Base-by-base conservation (phyloP, 2,888 invertebrate species). In the Trissolcus brochymenae region DNA sequence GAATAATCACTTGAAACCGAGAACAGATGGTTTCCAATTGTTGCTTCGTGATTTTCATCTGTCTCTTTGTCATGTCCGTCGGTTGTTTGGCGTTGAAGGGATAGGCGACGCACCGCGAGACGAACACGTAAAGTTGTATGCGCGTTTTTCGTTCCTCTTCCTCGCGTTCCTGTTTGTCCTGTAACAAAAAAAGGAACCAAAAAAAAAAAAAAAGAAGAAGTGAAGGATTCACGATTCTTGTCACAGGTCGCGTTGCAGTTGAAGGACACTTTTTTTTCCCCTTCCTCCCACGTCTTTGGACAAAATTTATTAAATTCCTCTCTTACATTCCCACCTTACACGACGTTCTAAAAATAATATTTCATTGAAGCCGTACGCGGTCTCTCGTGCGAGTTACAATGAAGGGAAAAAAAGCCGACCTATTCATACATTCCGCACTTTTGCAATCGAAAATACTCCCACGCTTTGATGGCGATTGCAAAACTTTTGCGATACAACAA, bases 21-120 rank as follows among this genome's bases (percentile, higher is more conserved):
- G 95, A 95, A 88, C 95, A 95, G 85, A 98, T 96, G 50, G 96
- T 95, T 90, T 98, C 98, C 81, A 98, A 91, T 90, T 99, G 98
- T 89, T 97, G 96, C 88, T 97, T 97, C 67, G 96, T 97, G 64
- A 99, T 95, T 92, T 99, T 99, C 67, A 96, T 95, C 89, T 98
- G 98, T 79, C 99, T 91, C 85, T 96, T 92, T 1, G 97, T 97
- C 98, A 99, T 97, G 89, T 99, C 99, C 6, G 98, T 98, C 0
- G 98, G 98, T 89, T 99, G 99, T 90, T 99, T 99, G 11, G 98
- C 98, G 90, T 99, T 99, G 91, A 99, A 99, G 6, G 99, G 99
- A 91, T 99, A 99, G 6, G 99, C 97, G 86, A 98, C 94, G 90
- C 98, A 98, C 88, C 99, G 92, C 81, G 98, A 97, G 81, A 99